A percentile compares a stretch with the other conserved stretches of the same genome.
Conservation (phyloP, 2,888 invertebrate genomes). For the Tridacna gigas region DNA sequence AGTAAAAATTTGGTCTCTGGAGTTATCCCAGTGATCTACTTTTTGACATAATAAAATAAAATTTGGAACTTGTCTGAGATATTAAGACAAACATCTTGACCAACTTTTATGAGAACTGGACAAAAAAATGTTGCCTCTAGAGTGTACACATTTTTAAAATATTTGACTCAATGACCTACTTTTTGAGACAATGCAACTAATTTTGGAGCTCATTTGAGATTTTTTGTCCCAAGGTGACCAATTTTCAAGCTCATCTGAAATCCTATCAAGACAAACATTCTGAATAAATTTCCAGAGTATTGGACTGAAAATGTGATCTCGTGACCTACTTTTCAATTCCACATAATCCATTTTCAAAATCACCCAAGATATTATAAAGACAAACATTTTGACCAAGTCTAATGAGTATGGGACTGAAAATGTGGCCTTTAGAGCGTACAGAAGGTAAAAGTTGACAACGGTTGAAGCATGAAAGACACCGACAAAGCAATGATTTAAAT, state of each 20-base stretch:
- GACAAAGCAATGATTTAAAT: too few relatives aligned
- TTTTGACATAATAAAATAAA: too few relatives aligned
- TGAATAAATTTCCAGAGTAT: neutral
- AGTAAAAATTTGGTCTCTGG: too few relatives aligned
- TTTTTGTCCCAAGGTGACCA: neutral
- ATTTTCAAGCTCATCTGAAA: neutral
- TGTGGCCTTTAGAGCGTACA: too few relatives aligned
- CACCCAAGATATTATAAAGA: too few relatives aligned
- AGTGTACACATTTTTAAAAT: neutral
- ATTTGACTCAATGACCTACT: neutral
- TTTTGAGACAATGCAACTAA: neutral
- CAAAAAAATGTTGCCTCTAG: neutral
- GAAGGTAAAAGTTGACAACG: too few relatives aligned
- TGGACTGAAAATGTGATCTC: too few relatives aligned
- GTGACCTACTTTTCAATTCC: too few relatives aligned
- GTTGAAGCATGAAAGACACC: too few relatives aligned
- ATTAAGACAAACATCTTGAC: neutral
- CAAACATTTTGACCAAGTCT: neutral
- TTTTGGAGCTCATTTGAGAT: neutral
- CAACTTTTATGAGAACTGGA: neutral
- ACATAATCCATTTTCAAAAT: too few relatives aligned
- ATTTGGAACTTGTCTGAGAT: too few relatives aligned
- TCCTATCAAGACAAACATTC: neutral
- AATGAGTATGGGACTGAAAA: neutral
- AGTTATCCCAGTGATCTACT: too few relatives aligned